Conservation (phyloP, 2,797 vertebrate species). For the Anableps anableps region DNA sequence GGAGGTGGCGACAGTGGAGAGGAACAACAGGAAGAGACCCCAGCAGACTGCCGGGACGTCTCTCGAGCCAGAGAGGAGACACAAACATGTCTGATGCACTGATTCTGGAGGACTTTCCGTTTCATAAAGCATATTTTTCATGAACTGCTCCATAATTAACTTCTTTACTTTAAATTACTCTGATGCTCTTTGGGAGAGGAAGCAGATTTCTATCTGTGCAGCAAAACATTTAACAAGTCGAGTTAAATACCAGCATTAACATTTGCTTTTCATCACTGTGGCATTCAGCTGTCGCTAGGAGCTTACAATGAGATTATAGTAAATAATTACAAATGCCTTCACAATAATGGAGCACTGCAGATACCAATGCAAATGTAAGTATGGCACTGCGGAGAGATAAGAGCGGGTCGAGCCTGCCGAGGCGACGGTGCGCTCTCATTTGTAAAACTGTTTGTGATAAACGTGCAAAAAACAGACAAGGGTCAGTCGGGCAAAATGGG, state of each 20-base stretch:
- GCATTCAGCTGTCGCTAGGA: background rate
- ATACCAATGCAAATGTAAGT: conserved; percentile 6
- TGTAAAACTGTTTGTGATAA: conserved; percentile 15
- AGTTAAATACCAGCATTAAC: background rate
- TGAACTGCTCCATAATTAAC: too few relatives aligned
- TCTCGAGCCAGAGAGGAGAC: background rate
- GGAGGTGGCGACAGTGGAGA: background rate
- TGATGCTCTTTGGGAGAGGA: background rate
- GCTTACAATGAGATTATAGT: conserved; percentile 1
- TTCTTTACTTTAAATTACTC: background rate
- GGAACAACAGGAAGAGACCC: background rate
- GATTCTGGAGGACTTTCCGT: background rate
- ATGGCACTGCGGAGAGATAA: background rate
- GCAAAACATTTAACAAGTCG: background rate
- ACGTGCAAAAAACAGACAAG: background rate
- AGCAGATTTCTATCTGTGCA: background rate
- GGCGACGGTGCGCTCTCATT: background rate
- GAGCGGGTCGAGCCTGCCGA: background rate
- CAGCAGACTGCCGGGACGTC: too few relatives aligned
- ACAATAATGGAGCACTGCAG: background rate
- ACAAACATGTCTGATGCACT: background rate
- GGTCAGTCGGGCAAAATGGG: conserved; percentile 15
- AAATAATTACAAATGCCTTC: conserved; percentile 8
- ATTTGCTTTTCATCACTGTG: background rate
- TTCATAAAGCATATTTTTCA: background rate